Evolutionary conservation across 2,797 vertebrate species (phyloP), one percentile per base, ranked within the genome.

Genomic region (Pseudochromis fuscus): DNA sequence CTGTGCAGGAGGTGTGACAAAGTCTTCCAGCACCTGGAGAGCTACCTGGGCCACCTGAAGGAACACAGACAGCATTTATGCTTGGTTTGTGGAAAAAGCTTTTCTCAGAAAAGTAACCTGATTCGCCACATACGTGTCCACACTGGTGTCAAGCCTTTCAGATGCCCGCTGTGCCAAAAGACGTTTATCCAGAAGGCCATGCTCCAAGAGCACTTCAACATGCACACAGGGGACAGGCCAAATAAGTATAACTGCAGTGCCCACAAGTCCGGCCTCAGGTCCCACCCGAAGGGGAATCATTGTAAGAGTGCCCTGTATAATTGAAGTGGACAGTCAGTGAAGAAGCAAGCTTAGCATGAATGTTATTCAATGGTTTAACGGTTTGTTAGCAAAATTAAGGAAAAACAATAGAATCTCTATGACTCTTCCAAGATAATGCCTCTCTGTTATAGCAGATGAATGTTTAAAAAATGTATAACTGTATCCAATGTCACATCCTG

Each of bases 21-120:
- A n/a, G 81, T 93, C 24, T 93, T 93, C 78, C 92, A 93, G 72
- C 89, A 92, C 63, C 73, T 91, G 70, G 85, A 88, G 38, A 86
- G 83, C 62, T 92, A 91, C 0, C 63, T 79, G n/a, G 84, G 79
- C 19, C 93, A 94, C 79, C 70, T 94, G 72, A 92, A 89, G 60
- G 88, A 93, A 27, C 91, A 94, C 88, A 88, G 84, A 46, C 86
- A 82, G 40, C 85, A 90, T 68, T 49, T 89, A 64, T 94, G 91
- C 62, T 83, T 93, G 52, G 87, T 93, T 62, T 94, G 93, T 8
- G 91, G 87, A 42, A 90, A 91, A 65, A 82, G 82, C 40, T 93
- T 94, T 74, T 82, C 89, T 2, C 91, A 89, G 57, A 92, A 72
- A 76, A 93, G 75, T 13, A 88, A 89, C 79, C 87, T 93, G 70